Conservation (phyloP, 2,888 invertebrate species). For the Bugulina stolonifera region DNA sequence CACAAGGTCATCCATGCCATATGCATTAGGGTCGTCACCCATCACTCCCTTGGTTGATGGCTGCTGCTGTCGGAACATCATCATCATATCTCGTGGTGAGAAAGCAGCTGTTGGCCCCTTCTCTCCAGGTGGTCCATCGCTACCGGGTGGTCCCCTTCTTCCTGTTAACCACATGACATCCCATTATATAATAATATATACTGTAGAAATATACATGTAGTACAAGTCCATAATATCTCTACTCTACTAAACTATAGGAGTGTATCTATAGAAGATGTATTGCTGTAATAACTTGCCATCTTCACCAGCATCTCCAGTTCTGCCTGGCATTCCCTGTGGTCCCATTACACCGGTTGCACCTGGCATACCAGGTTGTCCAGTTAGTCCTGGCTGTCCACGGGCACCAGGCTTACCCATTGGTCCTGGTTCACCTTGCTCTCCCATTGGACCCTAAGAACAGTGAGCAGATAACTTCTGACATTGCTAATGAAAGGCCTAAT, state of each 20-base stretch:
- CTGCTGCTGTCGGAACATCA: slow-evolving; percentile 32
- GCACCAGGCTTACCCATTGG: slow-evolving; percentile 27
- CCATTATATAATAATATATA: background rate
- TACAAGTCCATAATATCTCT: too few species aligned
- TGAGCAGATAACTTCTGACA: too few species aligned
- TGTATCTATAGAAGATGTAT: too few species aligned
- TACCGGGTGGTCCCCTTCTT: slow-evolving; percentile 35
- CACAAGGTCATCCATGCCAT: background rate
- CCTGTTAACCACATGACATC: slow-evolving; percentile 27
- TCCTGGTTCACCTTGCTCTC: slow-evolving; percentile 28
- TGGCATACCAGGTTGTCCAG: slow-evolving; percentile 27
- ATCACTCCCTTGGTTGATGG: slow-evolving; percentile 26
- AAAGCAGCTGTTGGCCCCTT: slow-evolving; percentile 33
- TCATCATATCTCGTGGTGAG: slow-evolving; percentile 35
- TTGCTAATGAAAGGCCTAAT: too few species aligned
- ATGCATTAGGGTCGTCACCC: slow-evolving; percentile 30
- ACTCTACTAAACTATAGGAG: too few species aligned
- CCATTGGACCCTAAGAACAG: slow-evolving; percentile 27
- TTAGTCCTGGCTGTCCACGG: slow-evolving; percentile 16
- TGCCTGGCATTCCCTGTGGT: slow-evolving; percentile 28
- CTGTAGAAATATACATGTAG: too few species aligned
- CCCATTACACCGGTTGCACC: slow-evolving; percentile 28
- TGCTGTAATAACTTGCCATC: slow-evolving; percentile 10
- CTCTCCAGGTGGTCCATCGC: slow-evolving; percentile 32
- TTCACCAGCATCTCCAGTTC: slow-evolving; percentile 28